Evolutionary conservation across 2,113 vertebrate genomes (phyloP).

Genomic region (Alexandromys fortis): DNA sequence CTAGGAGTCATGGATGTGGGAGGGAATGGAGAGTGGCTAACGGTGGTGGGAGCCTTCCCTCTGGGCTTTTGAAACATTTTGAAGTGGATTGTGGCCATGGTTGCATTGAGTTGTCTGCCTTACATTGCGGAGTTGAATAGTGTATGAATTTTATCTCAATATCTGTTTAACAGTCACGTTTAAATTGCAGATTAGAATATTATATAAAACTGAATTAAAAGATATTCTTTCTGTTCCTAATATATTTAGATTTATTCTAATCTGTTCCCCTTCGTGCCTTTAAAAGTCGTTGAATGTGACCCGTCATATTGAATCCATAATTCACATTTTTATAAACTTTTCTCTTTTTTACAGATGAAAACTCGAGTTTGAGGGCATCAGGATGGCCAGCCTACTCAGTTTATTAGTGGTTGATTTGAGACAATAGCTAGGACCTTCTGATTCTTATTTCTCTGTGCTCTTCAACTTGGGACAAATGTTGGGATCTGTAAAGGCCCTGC

Average conservation of each 20-base stretch:
- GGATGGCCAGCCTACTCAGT: not conserved
- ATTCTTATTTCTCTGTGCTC: not conserved
- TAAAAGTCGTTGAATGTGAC: constrained; percentile 3
- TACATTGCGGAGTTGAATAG: not conserved
- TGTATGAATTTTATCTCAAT: constrained; percentile 9
- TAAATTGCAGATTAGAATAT: constrained; percentile 30
- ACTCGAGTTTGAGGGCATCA: not conserved
- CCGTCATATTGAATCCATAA: not conserved
- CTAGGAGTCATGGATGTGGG: not conserved
- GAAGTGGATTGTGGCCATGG: not conserved
- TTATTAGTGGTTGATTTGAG: not conserved
- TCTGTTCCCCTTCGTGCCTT: constrained; percentile 8
- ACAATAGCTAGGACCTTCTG: not conserved
- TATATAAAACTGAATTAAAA: constrained; percentile 53
- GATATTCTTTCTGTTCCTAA: not conserved
- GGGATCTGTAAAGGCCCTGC: not conserved
- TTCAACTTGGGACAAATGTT: not conserved
- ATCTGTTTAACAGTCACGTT: constrained; percentile 35
- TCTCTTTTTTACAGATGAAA: not conserved
- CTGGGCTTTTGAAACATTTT: not conserved
- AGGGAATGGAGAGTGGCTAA: not conserved
- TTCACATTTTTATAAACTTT: not conserved
- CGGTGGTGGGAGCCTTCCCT: not conserved
- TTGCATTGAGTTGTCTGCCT: not conserved
- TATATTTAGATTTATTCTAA: constrained; percentile 28